Base-by-base conservation (phyloP, 2,888 invertebrate genomes). In the Tiliacea aurago region DNA sequence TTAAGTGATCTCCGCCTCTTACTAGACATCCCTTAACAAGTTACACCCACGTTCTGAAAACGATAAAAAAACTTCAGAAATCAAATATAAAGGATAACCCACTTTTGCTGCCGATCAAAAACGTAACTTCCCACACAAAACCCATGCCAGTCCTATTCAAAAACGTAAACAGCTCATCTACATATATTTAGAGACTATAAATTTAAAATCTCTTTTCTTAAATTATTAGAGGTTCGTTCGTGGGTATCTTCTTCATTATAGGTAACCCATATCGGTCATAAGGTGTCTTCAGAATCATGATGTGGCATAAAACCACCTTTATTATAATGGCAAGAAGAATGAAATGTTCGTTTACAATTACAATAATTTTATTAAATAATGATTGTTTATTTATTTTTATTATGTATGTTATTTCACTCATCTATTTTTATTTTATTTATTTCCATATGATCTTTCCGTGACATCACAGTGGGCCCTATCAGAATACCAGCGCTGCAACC, bases 161-260 rank as follows among this genome's bases (percentile, higher is more conserved):
- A 69, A 51, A n/a, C 41, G 3, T n/a, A 11, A n/a, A 51, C 18
- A n/a, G 37, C 18, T 0, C 23, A 28, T 67, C 47, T 69, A 49
- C 28, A 68, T 69, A 49, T 41, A 68, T 69, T 69, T 67, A 41
- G 37, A 69, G 37, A 67, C 15, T 67, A 69, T 41, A 41, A 15
- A 41, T 41, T 28, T 4, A 28, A 69, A 28, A n/a, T 2, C 20
- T 4, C 4, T 49, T 67, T 15, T 20, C 13, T 70, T 18, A 18
- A 53, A n/a, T 18, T 18, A 15, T 41, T 23, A 23, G 9, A 43
- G 15, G 5, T 20, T 4, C 11, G 5, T 20, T 4, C 11, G 45
- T 11, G 15, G 11, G 18, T 33, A 37, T 23, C 20, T 10, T n/a
- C 28, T 18, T 45, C 9, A 7, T 7, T 65, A 41, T 0, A 28